Percentiles rank a stretch among this genome's conserved stretches.
These are phyloP conservation scores for Bombylius major DNA, from an alignment of 2,888 invertebrate species.

Conservation along the genomic window DNA sequence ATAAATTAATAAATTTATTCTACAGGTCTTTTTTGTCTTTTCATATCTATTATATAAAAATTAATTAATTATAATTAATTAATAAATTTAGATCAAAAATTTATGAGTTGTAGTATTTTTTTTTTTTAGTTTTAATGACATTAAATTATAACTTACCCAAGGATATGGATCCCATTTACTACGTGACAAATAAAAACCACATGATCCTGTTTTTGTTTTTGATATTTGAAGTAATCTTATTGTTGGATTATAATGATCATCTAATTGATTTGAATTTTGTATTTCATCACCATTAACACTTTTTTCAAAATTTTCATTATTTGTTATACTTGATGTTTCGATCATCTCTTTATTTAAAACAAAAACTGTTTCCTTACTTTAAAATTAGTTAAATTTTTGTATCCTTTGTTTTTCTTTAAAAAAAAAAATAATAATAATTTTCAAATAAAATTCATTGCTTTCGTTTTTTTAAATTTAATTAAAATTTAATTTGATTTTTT, in stretches of 20 bases:
- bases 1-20: no score
- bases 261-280: not conserved
- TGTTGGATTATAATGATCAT: slow-evolving; percentile 24
- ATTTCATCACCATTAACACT: not conserved
- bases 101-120: not conserved
- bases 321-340: not conserved
- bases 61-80: not conserved
- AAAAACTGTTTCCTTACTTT: not conserved
- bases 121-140: no score
- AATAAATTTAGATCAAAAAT: not conserved
- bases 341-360: not conserved
- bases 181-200: slow-evolving; percentile 60
- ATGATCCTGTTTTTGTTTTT: slow-evolving; percentile 43
- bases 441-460: no score
- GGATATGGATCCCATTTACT: slow-evolving; percentile 74
- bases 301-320: not conserved
- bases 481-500: no score
- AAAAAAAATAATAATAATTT: no score
- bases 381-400: not conserved
- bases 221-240: slow-evolving; percentile 42
- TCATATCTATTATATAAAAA: not conserved
- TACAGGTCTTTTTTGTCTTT: no score
- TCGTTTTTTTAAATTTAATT: no score
- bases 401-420: no score
- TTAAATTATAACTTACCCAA: slow-evolving; percentile 43